These are phyloP conservation scores for Ailuropoda melanoleuca DNA, from an alignment of 2,113 vertebrate species.

Conservation along the genomic window DNA sequence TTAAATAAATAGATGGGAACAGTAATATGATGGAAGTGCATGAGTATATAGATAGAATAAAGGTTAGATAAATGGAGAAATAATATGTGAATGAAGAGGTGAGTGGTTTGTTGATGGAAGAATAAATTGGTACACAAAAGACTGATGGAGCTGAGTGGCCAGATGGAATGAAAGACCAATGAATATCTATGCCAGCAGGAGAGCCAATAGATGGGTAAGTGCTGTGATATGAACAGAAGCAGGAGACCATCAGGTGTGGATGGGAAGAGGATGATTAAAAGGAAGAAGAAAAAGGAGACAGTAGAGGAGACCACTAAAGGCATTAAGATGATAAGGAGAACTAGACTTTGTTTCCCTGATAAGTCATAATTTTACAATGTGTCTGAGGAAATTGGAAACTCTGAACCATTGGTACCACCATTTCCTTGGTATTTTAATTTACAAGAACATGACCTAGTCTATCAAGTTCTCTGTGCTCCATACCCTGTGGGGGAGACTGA, in stretches of 20 bases:
- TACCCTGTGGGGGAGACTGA: not conserved
- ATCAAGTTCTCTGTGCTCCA: not conserved
- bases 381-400: not conserved
- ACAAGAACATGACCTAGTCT: not conserved
- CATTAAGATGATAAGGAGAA: not conserved
- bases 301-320: not conserved
- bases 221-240: not conserved
- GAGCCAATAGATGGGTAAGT: not conserved
- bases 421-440: conserved; percentile 11
- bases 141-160: conserved; percentile 36
- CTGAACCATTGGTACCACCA: not conserved
- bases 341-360: not conserved
- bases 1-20: conserved; percentile 62
- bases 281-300: not conserved
- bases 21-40: conserved; percentile 48
- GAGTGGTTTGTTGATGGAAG: conserved; percentile 59
- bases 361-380: not conserved
- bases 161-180: conserved; percentile 13
- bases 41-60: conserved; percentile 33
- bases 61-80: conserved; percentile 51
- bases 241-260: not conserved
- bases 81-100: conserved; percentile 59
- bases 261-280: not conserved
- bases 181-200: not conserved
- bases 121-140: conserved; percentile 62